phyloP scores from a whole-genome alignment of 2,888 invertebrate species.

The Leptopilina drosophilae region DNA sequence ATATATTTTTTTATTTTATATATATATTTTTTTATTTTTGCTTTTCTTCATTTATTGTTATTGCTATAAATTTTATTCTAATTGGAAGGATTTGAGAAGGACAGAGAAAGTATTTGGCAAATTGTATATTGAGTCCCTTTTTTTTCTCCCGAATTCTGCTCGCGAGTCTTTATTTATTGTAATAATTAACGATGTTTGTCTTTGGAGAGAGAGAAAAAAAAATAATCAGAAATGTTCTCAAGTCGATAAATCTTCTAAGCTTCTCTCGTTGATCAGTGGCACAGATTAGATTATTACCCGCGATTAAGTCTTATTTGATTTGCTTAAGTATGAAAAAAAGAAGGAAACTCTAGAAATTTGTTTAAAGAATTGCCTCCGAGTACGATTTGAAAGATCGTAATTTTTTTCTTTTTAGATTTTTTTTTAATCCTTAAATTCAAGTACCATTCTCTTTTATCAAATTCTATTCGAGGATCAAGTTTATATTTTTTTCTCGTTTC shows the following conservation, averaged over 20 bases:
- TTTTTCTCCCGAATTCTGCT: not conserved
- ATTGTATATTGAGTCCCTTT: not conserved
- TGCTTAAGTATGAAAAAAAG: slow-evolving; percentile 23
- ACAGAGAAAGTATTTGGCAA: not conserved
- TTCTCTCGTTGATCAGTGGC: not conserved
- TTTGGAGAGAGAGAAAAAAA: slow-evolving; percentile 2
- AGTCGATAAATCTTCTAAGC: slow-evolving; percentile 26
- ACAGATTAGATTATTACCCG: slow-evolving; percentile 20
- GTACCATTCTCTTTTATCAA: slow-evolving; percentile 2
- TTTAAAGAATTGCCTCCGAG: not conserved
- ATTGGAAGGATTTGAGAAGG: too few relatives aligned
- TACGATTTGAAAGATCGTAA: not conserved
- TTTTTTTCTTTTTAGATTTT: slow-evolving; percentile 2
- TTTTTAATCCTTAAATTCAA: slow-evolving; percentile 10
- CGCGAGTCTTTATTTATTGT: not conserved
- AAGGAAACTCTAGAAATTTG: slow-evolving; percentile 7
- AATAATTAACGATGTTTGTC: slow-evolving; percentile 31
- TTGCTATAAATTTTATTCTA: too few relatives aligned
- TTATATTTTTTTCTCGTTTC: too few relatives aligned
- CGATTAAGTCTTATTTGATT: slow-evolving; percentile 27
- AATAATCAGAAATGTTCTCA: not conserved
- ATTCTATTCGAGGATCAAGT: not conserved
- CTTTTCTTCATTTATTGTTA: too few relatives aligned
- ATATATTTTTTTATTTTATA: too few relatives aligned
- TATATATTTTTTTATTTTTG: too few relatives aligned